Evolutionary conservation across 1,140 invertebrate genomes (phyloP), one percentile per base, ranked within the genome.

Genomic region (Drosophila nasuta): DNA sequence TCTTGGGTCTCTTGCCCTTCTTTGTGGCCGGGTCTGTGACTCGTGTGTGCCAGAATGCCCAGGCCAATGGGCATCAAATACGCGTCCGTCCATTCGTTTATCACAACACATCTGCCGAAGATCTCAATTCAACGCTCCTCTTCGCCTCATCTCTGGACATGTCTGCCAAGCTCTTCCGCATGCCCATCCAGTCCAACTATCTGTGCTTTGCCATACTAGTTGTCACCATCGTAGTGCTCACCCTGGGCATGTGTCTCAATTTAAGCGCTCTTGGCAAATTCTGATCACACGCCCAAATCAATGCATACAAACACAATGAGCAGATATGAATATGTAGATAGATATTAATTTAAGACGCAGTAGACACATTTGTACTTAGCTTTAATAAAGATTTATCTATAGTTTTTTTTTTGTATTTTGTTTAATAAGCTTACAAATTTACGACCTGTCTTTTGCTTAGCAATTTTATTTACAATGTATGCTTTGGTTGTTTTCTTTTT

Each of bases 21-120:
- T 82, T 94, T 92, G 79, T 97, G 95, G 97, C 96, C 28, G 96
- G 96, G 10, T 93, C 96, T 48, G 94, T 97, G 81, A 96, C 96
- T 1, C 95, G 94, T n/a, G 94, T 95, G 6, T 97, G 96, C 81
- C 94, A 94, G 8, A 94, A 94, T 79, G 94, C 96, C 15, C 94
- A 95, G 92, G 94, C 93, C 48, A 94, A 96, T 69, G 96, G 96
- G 0, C 96, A 97, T 82, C 96, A 97, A 92, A 94, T 97, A 51
- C 93, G 96, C 38, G 94, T 95, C n/a, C 93, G 96, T 25, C 96
- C 96, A 1, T 97, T 96, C 88, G 95, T 96, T 1, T 96, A 97
- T 93, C 96, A 96, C 92, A 94, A 95, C 75, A 96, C 96, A 28
- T 94, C 96, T 1, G 94, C 94, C 46, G 94, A 95, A 79, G 96